Percentiles rank a stretch among this genome's conserved stretches.
phyloP scores from a whole-genome alignment of 2,888 invertebrate genomes.

The Harpalus rufipes region DNA sequence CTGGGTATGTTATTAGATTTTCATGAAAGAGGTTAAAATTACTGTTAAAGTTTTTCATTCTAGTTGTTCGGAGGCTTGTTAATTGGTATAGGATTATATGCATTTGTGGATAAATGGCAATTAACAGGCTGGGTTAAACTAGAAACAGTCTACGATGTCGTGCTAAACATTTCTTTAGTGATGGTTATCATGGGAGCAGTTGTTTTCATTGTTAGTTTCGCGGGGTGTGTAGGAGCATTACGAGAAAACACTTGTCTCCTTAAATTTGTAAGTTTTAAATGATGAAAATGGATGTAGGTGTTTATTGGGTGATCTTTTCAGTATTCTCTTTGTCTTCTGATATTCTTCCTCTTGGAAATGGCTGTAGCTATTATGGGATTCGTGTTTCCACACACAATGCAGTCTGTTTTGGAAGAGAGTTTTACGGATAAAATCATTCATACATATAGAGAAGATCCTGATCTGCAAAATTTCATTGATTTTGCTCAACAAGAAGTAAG shows the following conservation, averaged over 20 bases:
- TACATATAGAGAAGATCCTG: constrained; percentile 94
- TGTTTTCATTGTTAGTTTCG: constrained; percentile 96
- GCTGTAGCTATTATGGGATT: constrained; percentile 95
- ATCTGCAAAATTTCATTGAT: constrained; percentile 95
- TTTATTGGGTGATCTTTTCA: constrained; percentile 75
- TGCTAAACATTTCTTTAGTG: constrained; percentile 93
- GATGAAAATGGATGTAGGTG: constrained; percentile 8
- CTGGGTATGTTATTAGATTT: constrained; percentile 85
- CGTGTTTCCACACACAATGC: constrained; percentile 94
- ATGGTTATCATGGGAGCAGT: constrained; percentile 93
- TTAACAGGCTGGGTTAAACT: constrained; percentile 90
- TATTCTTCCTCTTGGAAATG: constrained; percentile 95
- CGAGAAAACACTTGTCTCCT: constrained; percentile 95
- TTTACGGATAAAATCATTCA: constrained; percentile 95
- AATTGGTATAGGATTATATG: constrained; percentile 93
- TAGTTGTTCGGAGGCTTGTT: constrained; percentile 93
- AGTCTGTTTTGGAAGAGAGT: constrained; percentile 89
- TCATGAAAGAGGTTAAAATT: background rate
- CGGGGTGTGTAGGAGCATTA: constrained; percentile 94
- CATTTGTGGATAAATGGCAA: constrained; percentile 96
- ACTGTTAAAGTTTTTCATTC: constrained; percentile 72
- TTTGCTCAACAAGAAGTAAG: constrained; percentile 94
- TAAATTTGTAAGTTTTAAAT: constrained; percentile 87
- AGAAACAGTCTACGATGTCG: constrained; percentile 93
- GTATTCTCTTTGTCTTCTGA: constrained; percentile 93